Conservation (phyloP, 2,797 vertebrate species). For the Anguilla megastoma region DNA sequence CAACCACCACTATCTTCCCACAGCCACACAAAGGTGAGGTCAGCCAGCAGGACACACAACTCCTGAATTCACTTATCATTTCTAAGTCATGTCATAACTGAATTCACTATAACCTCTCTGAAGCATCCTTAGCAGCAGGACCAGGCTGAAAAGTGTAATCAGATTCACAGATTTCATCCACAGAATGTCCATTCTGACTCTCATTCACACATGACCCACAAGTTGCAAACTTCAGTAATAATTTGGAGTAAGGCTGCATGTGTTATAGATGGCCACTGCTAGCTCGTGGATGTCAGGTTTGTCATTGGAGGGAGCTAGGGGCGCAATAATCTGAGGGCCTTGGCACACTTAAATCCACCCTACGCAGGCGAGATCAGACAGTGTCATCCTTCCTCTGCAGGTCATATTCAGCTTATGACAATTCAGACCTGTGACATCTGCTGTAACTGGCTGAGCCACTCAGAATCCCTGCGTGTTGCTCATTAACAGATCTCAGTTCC, state of each 20-base stretch:
- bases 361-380: not conserved
- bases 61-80: not conserved
- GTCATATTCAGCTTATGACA: not conserved
- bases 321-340: too few relatives aligned
- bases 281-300: too few relatives aligned
- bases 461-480: not conserved
- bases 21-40: constrained; percentile 85
- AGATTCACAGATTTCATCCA: not conserved
- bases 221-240: too few relatives aligned
- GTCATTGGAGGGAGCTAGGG: too few relatives aligned
- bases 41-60: not conserved
- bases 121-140: not conserved
- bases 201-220: too few relatives aligned
- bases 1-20: constrained; percentile 85
- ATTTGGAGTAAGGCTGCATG: too few relatives aligned
- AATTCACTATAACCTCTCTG: not conserved
- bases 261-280: too few relatives aligned
- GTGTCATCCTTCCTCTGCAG: constrained; percentile 21
- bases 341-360: not conserved
- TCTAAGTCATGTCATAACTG: not conserved
- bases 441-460: not conserved
- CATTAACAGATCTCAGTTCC: not conserved
- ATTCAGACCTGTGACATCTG: not conserved
- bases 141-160: not conserved
- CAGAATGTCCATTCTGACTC: not conserved